These are phyloP conservation scores for Notarius lentiginosus DNA, from an alignment of 2,113 vertebrate species.

Conservation along the genomic window DNA sequence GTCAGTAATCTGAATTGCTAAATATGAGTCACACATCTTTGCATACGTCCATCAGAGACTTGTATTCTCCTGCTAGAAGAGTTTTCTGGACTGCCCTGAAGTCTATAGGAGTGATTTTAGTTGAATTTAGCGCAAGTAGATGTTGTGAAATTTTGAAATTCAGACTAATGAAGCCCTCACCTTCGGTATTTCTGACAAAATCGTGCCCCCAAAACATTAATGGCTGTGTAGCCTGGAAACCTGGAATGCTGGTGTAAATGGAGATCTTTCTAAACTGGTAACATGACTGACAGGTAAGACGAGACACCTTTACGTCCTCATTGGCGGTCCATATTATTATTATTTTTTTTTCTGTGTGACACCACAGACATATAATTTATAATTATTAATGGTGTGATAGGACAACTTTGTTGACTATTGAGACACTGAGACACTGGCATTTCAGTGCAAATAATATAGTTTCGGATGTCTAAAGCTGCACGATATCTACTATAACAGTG, in stretches of 20 bases:
- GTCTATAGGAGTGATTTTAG: neutral
- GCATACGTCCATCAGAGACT: slow-evolving; percentile 91
- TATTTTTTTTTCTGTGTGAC: neutral
- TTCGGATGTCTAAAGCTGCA: neutral
- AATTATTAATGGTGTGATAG: neutral
- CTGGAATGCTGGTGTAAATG: neutral
- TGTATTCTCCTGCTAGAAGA: slow-evolving; percentile 88
- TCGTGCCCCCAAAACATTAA: neutral
- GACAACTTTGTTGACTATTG: neutral
- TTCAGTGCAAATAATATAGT: neutral
- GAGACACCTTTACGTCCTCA: neutral
- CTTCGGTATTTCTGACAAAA: neutral
- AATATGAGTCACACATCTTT: slow-evolving; percentile 98
- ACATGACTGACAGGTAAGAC: neutral
- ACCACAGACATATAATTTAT: neutral
- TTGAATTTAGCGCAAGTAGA: neutral
- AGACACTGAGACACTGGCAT: neutral
- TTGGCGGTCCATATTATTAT: neutral
- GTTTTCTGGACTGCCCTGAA: slow-evolving; percentile 82
- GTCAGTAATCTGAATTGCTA: slow-evolving; percentile 80
- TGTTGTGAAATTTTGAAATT: neutral
- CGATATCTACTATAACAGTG: neutral
- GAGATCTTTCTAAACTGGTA: neutral
- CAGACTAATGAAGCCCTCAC: neutral
- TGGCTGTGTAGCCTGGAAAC: neutral